phyloP scores from a whole-genome alignment of 53 echinoderm and acorn worm species.

The Arbacia lixula region DNA sequence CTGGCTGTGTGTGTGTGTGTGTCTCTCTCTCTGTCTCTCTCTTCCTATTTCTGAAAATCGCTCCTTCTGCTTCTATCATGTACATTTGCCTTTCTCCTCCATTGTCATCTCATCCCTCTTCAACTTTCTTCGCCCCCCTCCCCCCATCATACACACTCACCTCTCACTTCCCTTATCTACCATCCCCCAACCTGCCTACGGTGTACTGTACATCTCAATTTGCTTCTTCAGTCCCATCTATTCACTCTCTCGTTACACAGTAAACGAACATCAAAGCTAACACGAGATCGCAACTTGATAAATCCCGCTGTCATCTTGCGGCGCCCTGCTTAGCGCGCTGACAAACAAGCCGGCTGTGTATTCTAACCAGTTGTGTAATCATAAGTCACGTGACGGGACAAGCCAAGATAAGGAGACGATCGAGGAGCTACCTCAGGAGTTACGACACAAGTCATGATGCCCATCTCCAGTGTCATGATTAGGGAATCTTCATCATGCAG shows the following conservation, averaged over 20 bases:
- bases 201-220: too few relatives aligned
- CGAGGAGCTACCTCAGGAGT: too few relatives aligned
- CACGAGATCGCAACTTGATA: constrained; percentile 34
- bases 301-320: constrained; percentile 24
- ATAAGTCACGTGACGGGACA: not conserved
- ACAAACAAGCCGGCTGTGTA: constrained; percentile 21
- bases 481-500: too few relatives aligned
- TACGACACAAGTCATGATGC: too few relatives aligned
- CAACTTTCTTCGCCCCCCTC: not conserved
- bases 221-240: not conserved
- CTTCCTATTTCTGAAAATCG: not conserved
- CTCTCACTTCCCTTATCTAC: not conserved
- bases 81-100: not conserved
- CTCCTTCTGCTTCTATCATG: too few relatives aligned
- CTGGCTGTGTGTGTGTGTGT: not conserved
- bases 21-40: not conserved
- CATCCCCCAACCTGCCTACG: too few relatives aligned
- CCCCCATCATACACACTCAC: not conserved
- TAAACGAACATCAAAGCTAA: not conserved
- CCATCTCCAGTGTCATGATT: too few relatives aligned
- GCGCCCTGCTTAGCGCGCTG: constrained; percentile 18
- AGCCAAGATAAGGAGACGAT: not conserved
- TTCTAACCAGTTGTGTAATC: constrained; percentile 43
- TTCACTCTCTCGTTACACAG: constrained; percentile 1
- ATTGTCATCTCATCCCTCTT: not conserved